These are phyloP conservation scores for Macrotrachela quadricornifera DNA, from an alignment of 1,140 invertebrate species.

Conservation along the genomic window DNA sequence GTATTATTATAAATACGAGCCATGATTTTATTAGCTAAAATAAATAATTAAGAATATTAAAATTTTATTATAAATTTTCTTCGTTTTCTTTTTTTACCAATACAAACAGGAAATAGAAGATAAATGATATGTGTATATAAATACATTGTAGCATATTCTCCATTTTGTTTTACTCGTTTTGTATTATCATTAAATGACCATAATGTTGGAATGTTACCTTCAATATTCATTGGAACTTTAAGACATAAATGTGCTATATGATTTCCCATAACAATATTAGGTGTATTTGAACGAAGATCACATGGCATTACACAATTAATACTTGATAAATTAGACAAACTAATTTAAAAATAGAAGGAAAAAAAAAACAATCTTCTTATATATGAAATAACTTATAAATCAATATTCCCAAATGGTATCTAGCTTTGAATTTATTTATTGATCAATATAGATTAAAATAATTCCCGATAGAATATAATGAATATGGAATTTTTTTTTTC, in stretches of 20 bases:
- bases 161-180: conserved; percentile 1
- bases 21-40: not conserved
- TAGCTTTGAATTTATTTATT: too few relatives aligned
- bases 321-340: not conserved
- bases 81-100: too few relatives aligned
- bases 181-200: conserved; percentile 5
- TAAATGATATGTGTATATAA: not conserved
- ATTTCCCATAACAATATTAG: conserved; percentile 1
- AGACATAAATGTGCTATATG: not conserved
- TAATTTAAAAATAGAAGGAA: too few relatives aligned
- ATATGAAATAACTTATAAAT: too few relatives aligned
- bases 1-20: not conserved
- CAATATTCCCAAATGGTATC: too few relatives aligned
- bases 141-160: conserved; percentile 1
- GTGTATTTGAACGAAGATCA: conserved; percentile 3
- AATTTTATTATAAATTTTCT: too few relatives aligned
- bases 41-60: too few relatives aligned
- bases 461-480: too few relatives aligned
- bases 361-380: too few relatives aligned
- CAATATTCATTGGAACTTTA: not conserved
- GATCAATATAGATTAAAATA: too few relatives aligned
- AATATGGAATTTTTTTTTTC: too few relatives aligned
- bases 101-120: not conserved
- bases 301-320: conserved; percentile 1
- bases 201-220: conserved; percentile 2